A percentile compares a stretch with the other conserved stretches of the same genome.
These are phyloP conservation scores for Callionymus lyra DNA, from an alignment of 2,113 vertebrate genomes.

Conservation along the genomic window DNA sequence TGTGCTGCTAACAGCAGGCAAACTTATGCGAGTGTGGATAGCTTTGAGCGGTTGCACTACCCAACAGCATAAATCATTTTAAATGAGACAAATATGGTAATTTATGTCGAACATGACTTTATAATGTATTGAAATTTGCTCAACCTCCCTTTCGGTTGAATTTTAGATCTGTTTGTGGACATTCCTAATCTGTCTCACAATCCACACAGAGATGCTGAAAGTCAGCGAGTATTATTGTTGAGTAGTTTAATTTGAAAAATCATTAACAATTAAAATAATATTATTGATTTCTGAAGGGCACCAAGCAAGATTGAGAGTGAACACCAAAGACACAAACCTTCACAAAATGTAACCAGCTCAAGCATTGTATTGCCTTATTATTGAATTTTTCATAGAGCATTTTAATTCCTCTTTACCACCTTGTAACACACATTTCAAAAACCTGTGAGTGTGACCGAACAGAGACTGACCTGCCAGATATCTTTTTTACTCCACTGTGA, in stretches of 20 bases:
- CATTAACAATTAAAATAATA: no score
- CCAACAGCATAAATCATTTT: constrained; percentile 8
- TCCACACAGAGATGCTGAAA: no score
- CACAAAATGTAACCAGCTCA: no score
- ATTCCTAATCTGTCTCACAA: background rate
- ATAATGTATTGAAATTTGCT: constrained; percentile 11
- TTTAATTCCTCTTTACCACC: no score
- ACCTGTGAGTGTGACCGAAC: constrained; percentile 14
- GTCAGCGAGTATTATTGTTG: no score
- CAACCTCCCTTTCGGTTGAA: constrained; percentile 3
- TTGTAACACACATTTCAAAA: background rate
- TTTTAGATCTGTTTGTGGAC: background rate
- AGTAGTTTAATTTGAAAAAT: no score
- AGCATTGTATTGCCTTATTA: no score
- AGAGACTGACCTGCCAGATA: constrained; percentile 22
- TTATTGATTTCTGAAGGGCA: no score
- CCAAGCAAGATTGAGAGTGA: no score
- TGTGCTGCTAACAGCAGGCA: background rate
- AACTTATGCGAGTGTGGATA: background rate
- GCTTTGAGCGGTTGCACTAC: constrained; percentile 10
- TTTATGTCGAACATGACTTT: constrained; percentile 9
- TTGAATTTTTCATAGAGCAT: no score
- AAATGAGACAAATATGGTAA: constrained; percentile 7
- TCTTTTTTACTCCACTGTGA: constrained; percentile 12
- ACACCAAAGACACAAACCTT: no score